Conservation (phyloP, 2,888 invertebrate genomes). For the Cenopis cana region DNA sequence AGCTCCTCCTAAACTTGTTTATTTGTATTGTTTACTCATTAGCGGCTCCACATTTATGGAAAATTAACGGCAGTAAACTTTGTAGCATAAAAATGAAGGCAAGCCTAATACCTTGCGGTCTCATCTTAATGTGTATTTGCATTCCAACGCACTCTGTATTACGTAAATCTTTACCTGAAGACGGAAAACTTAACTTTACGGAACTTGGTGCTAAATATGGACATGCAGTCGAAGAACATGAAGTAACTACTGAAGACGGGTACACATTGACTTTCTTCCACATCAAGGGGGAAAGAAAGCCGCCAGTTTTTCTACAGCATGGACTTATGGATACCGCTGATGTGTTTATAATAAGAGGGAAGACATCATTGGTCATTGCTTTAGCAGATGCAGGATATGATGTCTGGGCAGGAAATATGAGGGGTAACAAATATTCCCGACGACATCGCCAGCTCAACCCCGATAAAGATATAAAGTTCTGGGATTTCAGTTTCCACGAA, state of each 20-base stretch:
- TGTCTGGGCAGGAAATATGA: conserved; percentile 43
- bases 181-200: conserved; percentile 47
- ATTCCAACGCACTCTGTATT: background rate
- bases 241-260: conserved; percentile 57
- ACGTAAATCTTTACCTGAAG: conserved; percentile 32
- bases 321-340: conserved; percentile 55
- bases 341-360: conserved; percentile 55
- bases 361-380: conserved; percentile 52
- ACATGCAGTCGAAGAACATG: conserved; percentile 48
- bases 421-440: conserved; percentile 39
- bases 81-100: conserved; percentile 17
- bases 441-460: conserved; percentile 37
- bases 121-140: conserved; percentile 1
- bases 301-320: conserved; percentile 53
- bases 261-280: conserved; percentile 56
- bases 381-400: conserved; percentile 54
- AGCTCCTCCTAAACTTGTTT: background rate
- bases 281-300: conserved; percentile 50
- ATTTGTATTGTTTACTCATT: background rate
- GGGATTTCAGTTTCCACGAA: conserved; percentile 47
- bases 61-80: background rate
- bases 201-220: conserved; percentile 50
- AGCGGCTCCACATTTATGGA: background rate
- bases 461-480: conserved; percentile 34
- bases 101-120: background rate